Evolutionary conservation across 1,140 invertebrate species (phyloP), one percentile per base, ranked within the genome.

Genomic region (Drosophila auraria): DNA sequence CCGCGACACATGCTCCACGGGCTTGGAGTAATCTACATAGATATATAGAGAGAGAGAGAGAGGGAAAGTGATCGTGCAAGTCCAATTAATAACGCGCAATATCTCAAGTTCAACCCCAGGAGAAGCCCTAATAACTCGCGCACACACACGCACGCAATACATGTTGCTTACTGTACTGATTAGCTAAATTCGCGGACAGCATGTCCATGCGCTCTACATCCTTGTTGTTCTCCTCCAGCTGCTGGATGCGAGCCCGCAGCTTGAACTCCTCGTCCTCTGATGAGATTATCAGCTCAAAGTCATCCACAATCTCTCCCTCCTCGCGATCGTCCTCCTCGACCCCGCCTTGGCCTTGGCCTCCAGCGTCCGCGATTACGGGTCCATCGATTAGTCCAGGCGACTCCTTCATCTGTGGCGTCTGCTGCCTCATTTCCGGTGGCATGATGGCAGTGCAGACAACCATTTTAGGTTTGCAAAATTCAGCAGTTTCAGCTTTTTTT

Each of bases 281-380:
- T 14, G 91, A 92, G 15, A 91, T 83, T 20, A 92, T 92, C 58
- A 91, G 61, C 33, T 93, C 92, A 27, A 69, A 93, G 6, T 92
- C 91, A 58, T 92, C 92, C n/a, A 92, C 80, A 63, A 93, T 92
- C 74, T 93, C 92, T n/a, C 92, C 92, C 61, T 93, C 92, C 69
- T 93, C 86, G 17, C 87, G 76, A 56, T 86, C 69, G 5, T 69
- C 73, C 11, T 79, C 78, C 38, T 44, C 44, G 14, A 25, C 20
- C 47, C 3, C 56, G 23, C 47, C 42, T 14, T 69, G 38, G 14
- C n/a, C 30, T 23, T 30, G 50, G 38, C 38, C 47, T 12, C 25
- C 17, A 33, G 38, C 25, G 20, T 23, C 14, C 4, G 17, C 8
- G 11, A 23, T 25, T 17, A 5, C 23, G n/a, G 9, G 33, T 3